Percentiles rank a stretch among this genome's conserved stretches.
Evolutionary conservation across 1,140 invertebrate species (phyloP).

Genomic region (Drosophila neocordata): DNA sequence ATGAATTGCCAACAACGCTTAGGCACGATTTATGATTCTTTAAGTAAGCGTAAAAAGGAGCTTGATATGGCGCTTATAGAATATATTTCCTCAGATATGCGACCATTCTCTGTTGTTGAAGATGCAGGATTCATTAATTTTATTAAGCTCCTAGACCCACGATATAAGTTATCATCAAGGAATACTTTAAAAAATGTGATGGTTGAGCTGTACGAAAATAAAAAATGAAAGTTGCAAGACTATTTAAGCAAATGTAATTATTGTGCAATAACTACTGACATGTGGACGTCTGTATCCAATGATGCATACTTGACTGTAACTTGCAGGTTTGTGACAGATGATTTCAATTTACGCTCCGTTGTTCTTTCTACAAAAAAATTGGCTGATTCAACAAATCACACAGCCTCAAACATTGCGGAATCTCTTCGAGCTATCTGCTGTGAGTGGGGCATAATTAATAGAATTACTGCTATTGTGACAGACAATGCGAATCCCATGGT

Average conservation of each 20-base stretch:
- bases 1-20: too few relatives aligned
- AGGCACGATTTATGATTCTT: too few relatives aligned
- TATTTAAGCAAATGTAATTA: too few relatives aligned
- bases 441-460: background rate
- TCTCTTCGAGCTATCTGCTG: background rate
- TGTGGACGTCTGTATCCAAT: too few relatives aligned
- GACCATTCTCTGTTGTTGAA: too few relatives aligned
- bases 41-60: too few relatives aligned
- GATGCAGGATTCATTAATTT: background rate
- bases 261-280: too few relatives aligned
- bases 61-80: too few relatives aligned
- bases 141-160: background rate
- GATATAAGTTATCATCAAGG: constrained; percentile 3
- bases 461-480: background rate
- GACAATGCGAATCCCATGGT: background rate
- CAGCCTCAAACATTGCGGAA: background rate
- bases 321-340: background rate
- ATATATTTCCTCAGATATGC: too few relatives aligned
- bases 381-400: background rate
- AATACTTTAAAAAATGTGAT: constrained; percentile 3
- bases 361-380: background rate
- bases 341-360: background rate
- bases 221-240: background rate
- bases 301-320: background rate
- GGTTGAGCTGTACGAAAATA: background rate